These are phyloP conservation scores for Aricia artaxerxes DNA, from an alignment of 2,888 invertebrate species.

Conservation along the genomic window DNA sequence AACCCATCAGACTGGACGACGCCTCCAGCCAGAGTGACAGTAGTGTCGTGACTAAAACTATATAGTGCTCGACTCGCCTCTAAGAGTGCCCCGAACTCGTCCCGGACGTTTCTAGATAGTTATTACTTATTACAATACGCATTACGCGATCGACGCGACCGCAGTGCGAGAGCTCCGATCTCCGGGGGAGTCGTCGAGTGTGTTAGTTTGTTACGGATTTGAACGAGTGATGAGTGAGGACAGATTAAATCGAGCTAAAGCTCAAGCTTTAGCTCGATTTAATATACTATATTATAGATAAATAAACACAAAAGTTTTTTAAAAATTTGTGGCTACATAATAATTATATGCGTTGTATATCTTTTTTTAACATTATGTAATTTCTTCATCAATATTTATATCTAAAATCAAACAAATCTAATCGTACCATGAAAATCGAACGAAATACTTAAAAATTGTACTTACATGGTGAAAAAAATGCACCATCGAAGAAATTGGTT, in stretches of 20 bases:
- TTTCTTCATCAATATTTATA: too few relatives aligned
- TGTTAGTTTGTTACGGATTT: constrained; percentile 8
- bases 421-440: too few relatives aligned
- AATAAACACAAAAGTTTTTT: too few relatives aligned
- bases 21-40: constrained; percentile 73
- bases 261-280: too few relatives aligned
- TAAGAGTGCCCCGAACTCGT: constrained; percentile 48
- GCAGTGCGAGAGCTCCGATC: not conserved
- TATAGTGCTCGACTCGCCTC: constrained; percentile 76
- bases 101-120: not conserved
- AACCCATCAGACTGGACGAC: constrained; percentile 64
- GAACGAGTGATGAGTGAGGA: not conserved
- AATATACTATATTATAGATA: too few relatives aligned
- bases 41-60: constrained; percentile 76
- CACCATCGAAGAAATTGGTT: too few relatives aligned
- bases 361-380: too few relatives aligned
- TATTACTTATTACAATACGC: constrained; percentile 9
- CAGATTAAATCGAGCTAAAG: not conserved
- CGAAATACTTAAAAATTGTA: too few relatives aligned
- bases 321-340: too few relatives aligned
- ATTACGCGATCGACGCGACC: not conserved
- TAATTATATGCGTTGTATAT: too few relatives aligned
- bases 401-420: too few relatives aligned
- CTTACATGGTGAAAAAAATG: too few relatives aligned
- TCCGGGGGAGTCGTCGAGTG: not conserved